Conservation (phyloP, 30 jellyfish, hydroid and myxozoan genomes). For the Hydractinia echinata region DNA sequence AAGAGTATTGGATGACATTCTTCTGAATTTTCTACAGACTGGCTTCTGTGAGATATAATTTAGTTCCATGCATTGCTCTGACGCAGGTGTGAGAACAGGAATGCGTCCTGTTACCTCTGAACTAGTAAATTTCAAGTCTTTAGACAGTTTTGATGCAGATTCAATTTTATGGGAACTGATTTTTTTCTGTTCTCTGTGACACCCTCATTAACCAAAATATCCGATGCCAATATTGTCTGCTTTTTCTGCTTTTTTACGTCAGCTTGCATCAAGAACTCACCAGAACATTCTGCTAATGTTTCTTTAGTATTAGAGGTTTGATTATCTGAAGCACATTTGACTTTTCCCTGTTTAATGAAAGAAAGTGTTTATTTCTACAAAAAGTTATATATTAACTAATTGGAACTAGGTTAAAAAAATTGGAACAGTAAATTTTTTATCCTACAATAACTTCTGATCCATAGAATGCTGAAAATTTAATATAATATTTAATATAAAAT, state of each 20-base stretch:
- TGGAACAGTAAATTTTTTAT: no score
- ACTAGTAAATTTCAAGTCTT: constrained; percentile 8
- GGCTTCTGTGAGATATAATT: constrained; percentile 23
- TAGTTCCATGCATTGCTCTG: not conserved
- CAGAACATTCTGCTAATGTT: no score
- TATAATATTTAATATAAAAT: no score
- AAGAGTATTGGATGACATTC: not conserved
- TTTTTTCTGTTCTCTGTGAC: not conserved
- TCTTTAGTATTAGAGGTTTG: no score
- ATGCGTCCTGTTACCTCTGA: constrained; percentile 21
- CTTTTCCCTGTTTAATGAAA: no score
- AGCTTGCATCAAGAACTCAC: no score
- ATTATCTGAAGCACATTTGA: no score
- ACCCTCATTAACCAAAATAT: not conserved
- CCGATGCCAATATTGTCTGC: not conserved
- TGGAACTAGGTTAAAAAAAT: no score
- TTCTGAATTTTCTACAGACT: constrained; percentile 15
- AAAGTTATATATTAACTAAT: no score
- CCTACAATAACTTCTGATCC: no score
- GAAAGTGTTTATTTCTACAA: no score
- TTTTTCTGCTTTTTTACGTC: not conserved
- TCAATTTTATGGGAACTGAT: constrained; percentile 17
- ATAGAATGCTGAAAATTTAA: no score
- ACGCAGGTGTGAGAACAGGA: not conserved
- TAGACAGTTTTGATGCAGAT: constrained; percentile 14